Evolutionary conservation across 2,888 invertebrate genomes (phyloP), one percentile per base, ranked within the genome.

Genomic region (Hypsopygia costalis): DNA sequence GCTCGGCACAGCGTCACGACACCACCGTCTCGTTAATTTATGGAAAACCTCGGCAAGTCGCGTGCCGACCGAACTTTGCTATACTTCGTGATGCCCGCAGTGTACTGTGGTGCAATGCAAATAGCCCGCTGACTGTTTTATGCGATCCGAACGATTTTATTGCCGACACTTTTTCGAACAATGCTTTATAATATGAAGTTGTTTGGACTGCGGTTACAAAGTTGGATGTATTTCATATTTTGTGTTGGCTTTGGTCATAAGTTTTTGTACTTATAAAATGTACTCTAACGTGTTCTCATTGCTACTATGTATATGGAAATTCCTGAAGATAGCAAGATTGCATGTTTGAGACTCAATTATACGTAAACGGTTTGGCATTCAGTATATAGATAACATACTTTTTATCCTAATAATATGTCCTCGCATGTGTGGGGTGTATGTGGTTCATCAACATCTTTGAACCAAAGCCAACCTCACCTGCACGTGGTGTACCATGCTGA

Each of bases 1-100:
- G 43, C 39, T 41, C 44, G 44, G 55, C 57, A 69, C 64, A 61
- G 58, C 67, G 69, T 67, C 72, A 69, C 70, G 63, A 60, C 65
- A 68, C 65, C 66, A 74, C 67, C 69, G 62, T 56, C 59, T 25
- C 61, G 72, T 67, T 81, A 85, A 85, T 85, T 83, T 85, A 85
- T 85, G 82, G 76, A 80, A 77, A 82, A 70, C 72, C 72, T 62
- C 69, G 49, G 58, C 55, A 64, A 55, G 58, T 59, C 55, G 53
- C 55, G 49, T 42, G 50, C 44, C 45, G 48, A 52, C 51, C 41
- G 43, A 37, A 37, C 30, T 37, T 43, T 39, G 49, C 43, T 52
- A 41, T 39, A 50, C 51, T 58, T 52, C 55, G 40, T 40, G 49
- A 41, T 33, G 43, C 51, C 47, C 35, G 43, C 42, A 60, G 52